Conservation (phyloP, 2,797 vertebrate species). For the Squalus acanthias region DNA sequence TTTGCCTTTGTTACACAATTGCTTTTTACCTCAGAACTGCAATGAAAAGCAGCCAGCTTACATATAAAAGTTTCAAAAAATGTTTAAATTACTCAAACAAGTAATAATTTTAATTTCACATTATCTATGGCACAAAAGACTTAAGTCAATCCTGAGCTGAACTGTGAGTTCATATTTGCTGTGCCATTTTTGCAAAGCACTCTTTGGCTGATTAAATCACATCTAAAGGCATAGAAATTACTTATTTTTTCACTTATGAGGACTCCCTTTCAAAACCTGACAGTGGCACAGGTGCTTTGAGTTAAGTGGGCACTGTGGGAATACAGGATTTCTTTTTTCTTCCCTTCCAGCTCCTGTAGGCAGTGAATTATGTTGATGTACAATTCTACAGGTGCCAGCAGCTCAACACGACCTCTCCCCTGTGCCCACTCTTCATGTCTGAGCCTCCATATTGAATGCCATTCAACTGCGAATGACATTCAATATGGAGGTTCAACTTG, state of each 20-base stretch:
- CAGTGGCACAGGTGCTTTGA: neutral
- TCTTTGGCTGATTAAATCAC: neutral
- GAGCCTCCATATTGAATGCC: neutral
- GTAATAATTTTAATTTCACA: neutral
- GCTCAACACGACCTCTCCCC: neutral
- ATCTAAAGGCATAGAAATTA: neutral
- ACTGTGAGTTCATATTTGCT: neutral
- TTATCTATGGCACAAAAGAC: neutral
- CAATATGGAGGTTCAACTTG: neutral
- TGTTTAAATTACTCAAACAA: neutral
- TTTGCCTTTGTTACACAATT: too few species aligned
- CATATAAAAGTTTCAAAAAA: neutral
- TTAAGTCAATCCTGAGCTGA: neutral
- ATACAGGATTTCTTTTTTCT: slow-evolving; percentile 11
- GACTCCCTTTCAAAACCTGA: neutral
- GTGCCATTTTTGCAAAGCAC: neutral
- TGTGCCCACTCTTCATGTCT: neutral
- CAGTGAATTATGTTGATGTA: neutral
- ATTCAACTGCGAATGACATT: neutral
- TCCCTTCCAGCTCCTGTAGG: neutral
- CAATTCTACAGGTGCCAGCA: neutral
- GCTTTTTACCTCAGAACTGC: neutral
- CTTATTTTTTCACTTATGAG: neutral
- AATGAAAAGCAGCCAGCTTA: neutral
- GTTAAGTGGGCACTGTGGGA: neutral